Base-by-base conservation (phyloP, 1,140 invertebrate genomes). In the Lepidurus arcticus region DNA sequence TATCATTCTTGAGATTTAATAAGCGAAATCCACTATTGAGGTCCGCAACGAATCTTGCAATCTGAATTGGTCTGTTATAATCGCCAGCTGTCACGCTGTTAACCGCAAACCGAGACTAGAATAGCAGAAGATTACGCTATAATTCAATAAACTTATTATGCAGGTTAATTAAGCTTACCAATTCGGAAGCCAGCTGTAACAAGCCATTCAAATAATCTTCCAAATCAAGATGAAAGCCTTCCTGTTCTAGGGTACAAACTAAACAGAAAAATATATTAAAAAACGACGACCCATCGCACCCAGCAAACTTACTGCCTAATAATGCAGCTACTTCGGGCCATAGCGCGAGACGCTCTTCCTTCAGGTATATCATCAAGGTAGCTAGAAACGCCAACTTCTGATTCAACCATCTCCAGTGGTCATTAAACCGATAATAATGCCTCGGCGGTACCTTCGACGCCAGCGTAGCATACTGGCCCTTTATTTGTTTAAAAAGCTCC, bases 1-100 rank as follows among this genome's bases (percentile, higher is more conserved):
- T 88, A 83, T 97, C 95, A 86, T 97, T 98, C 84, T 97, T 97
- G 24, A 97, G 87, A 84, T 96, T 97, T 16, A 98, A 84, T 44
- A 97, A 85, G 81, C 91, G 88, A 84, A 97, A 97, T 10, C 95
- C 95, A 34, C 93, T 90, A 83, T 95, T 94, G 1, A 98, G 82
- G 84, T 96, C 92, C 80, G 90, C 90, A 1, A 97, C 89, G 83
- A 97, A 97, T 81, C 90, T 89, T 0, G 93, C 91, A 76, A 98
- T 96, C 84, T 92, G 89, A 47, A 93, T 82, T 0, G 95, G 95
- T 42, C 90, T 87, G 53, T 88, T 85, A 81, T 94, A 95, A 84
- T 96, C 91, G 1, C 94, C 94, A 80, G 91, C 89, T 1, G 93
- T 96, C 0, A 96, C 95, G 16, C 93, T 91, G 85, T 96, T 97